phyloP scores from a whole-genome alignment of 2,888 invertebrate genomes.

The Antheraea yamamai region DNA sequence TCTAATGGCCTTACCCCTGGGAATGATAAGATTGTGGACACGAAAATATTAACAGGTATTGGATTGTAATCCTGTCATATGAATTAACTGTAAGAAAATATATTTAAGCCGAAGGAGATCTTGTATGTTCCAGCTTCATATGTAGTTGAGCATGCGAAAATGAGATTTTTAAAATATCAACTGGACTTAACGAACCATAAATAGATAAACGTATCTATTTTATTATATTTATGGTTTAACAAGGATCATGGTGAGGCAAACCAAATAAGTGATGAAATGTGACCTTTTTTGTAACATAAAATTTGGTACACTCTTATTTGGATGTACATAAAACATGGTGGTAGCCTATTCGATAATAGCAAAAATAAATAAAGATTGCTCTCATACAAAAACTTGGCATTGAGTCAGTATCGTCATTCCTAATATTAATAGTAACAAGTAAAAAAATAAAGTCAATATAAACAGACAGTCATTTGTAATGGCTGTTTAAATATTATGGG shows the following conservation, averaged over 20 bases:
- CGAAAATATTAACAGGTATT: background rate
- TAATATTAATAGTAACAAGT: background rate
- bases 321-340: background rate
- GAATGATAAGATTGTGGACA: constrained; percentile 3
- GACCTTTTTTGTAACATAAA: background rate
- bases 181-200: too few relatives aligned
- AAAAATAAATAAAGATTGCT: background rate
- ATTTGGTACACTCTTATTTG: background rate
- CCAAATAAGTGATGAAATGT: background rate
- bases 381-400: background rate
- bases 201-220: too few relatives aligned
- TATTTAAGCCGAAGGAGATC: background rate
- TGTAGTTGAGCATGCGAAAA: background rate
- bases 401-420: background rate
- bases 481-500: background rate
- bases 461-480: background rate
- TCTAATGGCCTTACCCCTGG: constrained; percentile 5
- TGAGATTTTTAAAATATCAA: background rate
- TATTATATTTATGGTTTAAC: too few relatives aligned
- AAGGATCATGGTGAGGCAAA: too few relatives aligned
- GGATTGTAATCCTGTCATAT: background rate
- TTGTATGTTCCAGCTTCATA: background rate
- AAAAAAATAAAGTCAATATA: background rate
- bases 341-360: background rate
- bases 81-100: background rate